Evolutionary conservation across 2,113 vertebrate species (phyloP).

Genomic region (Takifugu bimaculatus): DNA sequence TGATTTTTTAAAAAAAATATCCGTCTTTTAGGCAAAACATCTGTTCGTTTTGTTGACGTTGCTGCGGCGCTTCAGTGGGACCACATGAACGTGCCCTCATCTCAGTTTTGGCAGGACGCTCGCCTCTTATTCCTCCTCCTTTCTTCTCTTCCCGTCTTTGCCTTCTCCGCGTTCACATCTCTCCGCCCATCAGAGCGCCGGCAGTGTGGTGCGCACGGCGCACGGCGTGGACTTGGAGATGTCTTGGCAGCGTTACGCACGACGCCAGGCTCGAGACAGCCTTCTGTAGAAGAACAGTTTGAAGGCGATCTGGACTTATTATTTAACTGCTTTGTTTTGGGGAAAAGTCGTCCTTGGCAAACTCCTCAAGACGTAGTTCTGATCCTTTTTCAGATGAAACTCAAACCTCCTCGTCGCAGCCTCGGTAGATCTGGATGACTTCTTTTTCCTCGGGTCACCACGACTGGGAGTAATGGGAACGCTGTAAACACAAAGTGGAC

Average conservation of each 20-base stretch:
- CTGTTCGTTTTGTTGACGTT: background rate
- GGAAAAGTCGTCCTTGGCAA: background rate
- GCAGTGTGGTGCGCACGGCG: slow-evolving; percentile 32
- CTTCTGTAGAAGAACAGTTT: background rate
- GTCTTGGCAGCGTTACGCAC: slow-evolving; percentile 54
- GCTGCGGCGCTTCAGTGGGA: slow-evolving; percentile 1
- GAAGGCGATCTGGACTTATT: background rate
- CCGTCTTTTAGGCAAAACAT: background rate
- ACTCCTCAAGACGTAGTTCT: background rate
- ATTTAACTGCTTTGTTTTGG: slow-evolving; percentile 9
- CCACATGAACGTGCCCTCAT: slow-evolving; percentile 11
- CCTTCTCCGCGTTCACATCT: slow-evolving; percentile 9
- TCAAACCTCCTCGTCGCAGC: slow-evolving; percentile 1
- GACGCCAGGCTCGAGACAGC: slow-evolving; percentile 12
- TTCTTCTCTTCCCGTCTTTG: slow-evolving; percentile 21
- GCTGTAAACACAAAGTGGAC: slow-evolving; percentile 32
- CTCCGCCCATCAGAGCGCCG: slow-evolving; percentile 38
- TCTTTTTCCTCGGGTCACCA: slow-evolving; percentile 13
- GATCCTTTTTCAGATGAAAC: slow-evolving; percentile 5
- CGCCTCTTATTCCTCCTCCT: slow-evolving; percentile 42
- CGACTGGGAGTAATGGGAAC: slow-evolving; percentile 34
- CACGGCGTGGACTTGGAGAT: slow-evolving; percentile 52
- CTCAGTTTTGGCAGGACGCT: slow-evolving; percentile 19
- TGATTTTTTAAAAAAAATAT: background rate
- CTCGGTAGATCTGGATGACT: slow-evolving; percentile 22